Evolutionary conservation across 2,113 vertebrate species (phyloP).

Genomic region (Megalops atlanticus): DNA sequence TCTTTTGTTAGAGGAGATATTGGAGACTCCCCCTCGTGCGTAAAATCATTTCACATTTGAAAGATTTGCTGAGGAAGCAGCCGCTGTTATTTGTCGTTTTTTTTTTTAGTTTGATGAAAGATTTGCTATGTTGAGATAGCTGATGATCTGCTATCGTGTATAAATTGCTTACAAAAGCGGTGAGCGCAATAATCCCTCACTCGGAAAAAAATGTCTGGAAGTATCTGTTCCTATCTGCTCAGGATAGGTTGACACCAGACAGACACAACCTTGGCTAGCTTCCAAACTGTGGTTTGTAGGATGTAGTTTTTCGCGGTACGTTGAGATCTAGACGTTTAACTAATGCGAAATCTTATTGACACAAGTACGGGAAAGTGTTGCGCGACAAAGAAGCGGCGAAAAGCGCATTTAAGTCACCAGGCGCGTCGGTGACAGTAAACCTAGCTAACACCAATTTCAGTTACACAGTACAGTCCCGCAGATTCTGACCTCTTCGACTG

Average conservation of each 20-base stretch:
- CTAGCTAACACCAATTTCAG: too few species aligned
- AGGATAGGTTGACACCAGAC: constrained; percentile 71
- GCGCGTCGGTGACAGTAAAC: not conserved
- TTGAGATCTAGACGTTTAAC: constrained; percentile 15
- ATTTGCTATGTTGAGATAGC: constrained; percentile 43
- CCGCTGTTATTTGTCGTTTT: not conserved
- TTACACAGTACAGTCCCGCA: not conserved
- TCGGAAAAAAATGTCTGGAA: constrained; percentile 70
- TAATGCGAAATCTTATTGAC: constrained; percentile 25
- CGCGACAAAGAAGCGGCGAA: not conserved
- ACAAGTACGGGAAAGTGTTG: too few species aligned
- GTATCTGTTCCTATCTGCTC: constrained; percentile 77
- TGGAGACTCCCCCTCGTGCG: constrained; percentile 21
- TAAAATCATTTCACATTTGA: constrained; percentile 27
- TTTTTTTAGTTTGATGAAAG: constrained; percentile 27
- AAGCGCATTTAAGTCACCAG: not conserved
- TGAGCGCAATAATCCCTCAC: constrained; percentile 60
- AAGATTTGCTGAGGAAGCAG: not conserved
- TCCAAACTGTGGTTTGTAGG: constrained; percentile 62
- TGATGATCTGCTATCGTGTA: constrained; percentile 65
- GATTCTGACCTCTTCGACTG: not conserved
- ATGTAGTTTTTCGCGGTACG: constrained; percentile 47
- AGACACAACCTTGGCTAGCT: constrained; percentile 59
- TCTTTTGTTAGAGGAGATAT: not conserved
- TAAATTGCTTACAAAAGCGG: constrained; percentile 64